Evolutionary conservation across 2,888 invertebrate genomes (phyloP).

Genomic region (Uropetala carovei): DNA sequence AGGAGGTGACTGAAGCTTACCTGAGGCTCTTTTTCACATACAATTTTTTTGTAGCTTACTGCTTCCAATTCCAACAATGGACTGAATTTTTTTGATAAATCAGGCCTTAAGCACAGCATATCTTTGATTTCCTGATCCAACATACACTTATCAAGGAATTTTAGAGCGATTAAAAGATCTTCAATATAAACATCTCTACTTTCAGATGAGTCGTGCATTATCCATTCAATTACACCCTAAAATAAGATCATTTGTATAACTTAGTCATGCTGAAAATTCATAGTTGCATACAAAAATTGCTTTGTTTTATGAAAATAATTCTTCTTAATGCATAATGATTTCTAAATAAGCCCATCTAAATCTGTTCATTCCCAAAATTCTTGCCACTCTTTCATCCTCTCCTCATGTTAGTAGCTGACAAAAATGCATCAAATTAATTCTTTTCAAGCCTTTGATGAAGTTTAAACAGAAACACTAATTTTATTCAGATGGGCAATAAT

Average conservation of each 20-base stretch:
- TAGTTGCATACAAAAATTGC: background rate
- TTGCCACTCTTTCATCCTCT: too few species aligned
- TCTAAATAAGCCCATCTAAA: too few species aligned
- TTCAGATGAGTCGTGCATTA: background rate
- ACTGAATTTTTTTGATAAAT: background rate
- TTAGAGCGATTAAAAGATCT: background rate
- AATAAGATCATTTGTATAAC: background rate
- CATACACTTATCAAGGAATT: background rate
- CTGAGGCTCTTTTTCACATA: background rate
- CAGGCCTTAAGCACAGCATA: background rate
- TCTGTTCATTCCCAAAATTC: too few species aligned
- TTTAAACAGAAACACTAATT: too few species aligned
- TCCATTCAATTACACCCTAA: slow-evolving; percentile 37
- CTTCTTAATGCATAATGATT: too few species aligned
- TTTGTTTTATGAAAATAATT: background rate
- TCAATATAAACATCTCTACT: slow-evolving; percentile 20
- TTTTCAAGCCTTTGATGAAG: too few species aligned
- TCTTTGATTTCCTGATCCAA: background rate
- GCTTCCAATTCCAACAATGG: background rate
- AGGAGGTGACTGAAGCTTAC: background rate
- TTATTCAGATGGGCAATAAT: too few species aligned
- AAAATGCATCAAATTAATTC: too few species aligned
- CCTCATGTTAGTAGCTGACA: too few species aligned
- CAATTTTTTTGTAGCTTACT: background rate
- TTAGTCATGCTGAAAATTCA: background rate